Conservation (phyloP, 2,113 vertebrate species). For the Acanthochromis polyacanthus region DNA sequence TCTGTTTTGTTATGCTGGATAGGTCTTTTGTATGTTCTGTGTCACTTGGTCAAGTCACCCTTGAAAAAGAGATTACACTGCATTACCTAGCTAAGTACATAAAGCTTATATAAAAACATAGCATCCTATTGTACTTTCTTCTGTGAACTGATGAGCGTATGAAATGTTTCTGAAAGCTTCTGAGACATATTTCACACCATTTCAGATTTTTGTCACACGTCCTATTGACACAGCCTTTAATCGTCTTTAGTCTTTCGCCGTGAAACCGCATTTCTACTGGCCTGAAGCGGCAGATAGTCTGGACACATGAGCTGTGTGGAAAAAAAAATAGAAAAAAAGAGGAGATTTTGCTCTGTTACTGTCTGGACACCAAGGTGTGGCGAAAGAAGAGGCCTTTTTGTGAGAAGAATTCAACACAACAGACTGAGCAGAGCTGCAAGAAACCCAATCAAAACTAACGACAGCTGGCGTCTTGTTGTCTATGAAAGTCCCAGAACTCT, state of each 20-base stretch:
- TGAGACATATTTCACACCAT: constrained; percentile 56
- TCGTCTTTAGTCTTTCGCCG: constrained; percentile 68
- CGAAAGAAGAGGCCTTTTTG: constrained; percentile 39
- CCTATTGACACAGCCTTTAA: constrained; percentile 62
- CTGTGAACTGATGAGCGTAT: constrained; percentile 28
- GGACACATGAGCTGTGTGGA: constrained; percentile 54
- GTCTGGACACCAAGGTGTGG: constrained; percentile 61
- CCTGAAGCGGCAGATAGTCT: constrained; percentile 49
- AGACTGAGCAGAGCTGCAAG: constrained; percentile 65
- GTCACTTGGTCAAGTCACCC: neutral
- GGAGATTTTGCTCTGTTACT: constrained; percentile 68
- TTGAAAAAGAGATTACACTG: constrained; percentile 3
- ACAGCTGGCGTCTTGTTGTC: constrained; percentile 64
- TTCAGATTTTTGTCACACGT: constrained; percentile 57
- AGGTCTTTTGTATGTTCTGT: neutral
- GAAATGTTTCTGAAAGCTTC: constrained; percentile 40
- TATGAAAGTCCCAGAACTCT: constrained; percentile 44
- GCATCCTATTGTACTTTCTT: neutral
- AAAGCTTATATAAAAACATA: constrained; percentile 23
- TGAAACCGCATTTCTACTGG: constrained; percentile 66
- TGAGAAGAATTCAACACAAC: constrained; percentile 62
- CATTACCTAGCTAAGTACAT: constrained; percentile 8
- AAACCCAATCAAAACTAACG: constrained; percentile 73
- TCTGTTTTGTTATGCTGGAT: neutral
- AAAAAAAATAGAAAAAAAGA: constrained; percentile 17